Evolutionary conservation across 2,113 vertebrate genomes (phyloP).

Genomic region (Cebus imitator): DNA sequence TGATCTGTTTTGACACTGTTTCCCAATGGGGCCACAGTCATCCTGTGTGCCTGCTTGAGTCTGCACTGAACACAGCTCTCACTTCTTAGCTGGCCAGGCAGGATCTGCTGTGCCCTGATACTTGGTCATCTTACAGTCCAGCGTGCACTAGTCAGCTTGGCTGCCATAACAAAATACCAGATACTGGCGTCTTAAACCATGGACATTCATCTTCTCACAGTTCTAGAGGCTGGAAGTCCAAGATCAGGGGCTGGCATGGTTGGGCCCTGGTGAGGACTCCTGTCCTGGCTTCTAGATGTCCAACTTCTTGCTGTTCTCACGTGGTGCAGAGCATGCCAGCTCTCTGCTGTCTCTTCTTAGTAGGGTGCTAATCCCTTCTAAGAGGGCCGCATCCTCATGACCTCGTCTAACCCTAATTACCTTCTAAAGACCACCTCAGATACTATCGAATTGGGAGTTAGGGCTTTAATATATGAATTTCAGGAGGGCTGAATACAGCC

Average conservation of each 20-base stretch:
- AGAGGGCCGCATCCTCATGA: not conserved
- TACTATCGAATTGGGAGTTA: accelerated
- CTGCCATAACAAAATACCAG: not conserved
- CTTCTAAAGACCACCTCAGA: not conserved
- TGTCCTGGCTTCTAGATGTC: not conserved
- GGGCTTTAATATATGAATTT: not conserved
- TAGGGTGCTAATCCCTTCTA: not conserved
- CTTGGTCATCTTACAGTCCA: accelerated
- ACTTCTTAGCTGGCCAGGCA: not conserved
- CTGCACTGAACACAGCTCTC: accelerated
- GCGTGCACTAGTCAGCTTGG: accelerated
- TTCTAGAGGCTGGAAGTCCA: not conserved
- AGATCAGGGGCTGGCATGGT: not conserved
- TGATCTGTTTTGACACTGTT: too few species aligned
- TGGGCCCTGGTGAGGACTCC: not conserved
- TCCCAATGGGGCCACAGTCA: not conserved
- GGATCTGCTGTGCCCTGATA: not conserved
- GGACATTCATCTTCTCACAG: not conserved
- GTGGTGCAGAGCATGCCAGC: not conserved
- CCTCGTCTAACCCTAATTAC: not conserved
- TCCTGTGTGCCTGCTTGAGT: not conserved
- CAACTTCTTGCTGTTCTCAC: not conserved
- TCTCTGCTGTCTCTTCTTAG: too few species aligned
- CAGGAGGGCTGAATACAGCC: too few species aligned
- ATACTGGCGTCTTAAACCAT: accelerated